A percentile compares a stretch with the other conserved stretches of the same genome.
Evolutionary conservation across 2,113 vertebrate species (phyloP).

Genomic region (Mastomys natalensis): DNA sequence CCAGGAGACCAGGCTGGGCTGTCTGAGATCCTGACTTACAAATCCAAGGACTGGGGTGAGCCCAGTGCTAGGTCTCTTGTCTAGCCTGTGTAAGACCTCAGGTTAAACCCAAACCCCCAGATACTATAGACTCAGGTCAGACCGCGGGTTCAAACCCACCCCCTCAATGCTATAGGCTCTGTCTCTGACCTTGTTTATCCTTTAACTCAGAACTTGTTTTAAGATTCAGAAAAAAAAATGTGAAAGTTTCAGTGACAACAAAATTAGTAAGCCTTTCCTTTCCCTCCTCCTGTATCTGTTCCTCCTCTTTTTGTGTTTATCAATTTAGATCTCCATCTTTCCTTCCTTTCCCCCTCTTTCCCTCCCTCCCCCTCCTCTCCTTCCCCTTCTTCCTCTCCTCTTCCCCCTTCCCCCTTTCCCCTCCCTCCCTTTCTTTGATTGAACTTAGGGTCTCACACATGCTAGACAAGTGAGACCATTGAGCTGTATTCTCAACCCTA

Average conservation of each 20-base stretch:
- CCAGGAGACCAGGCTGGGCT: background rate
- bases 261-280: background rate
- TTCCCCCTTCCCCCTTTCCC: too few relatives aligned
- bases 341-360: too few relatives aligned
- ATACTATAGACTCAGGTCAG: background rate
- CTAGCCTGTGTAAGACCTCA: background rate
- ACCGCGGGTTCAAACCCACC: too few relatives aligned
- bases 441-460: background rate
- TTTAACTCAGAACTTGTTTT: conserved; percentile 14
- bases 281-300: too few relatives aligned
- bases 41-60: background rate
- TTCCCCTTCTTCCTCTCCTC: rapidly evolving
- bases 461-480: background rate
- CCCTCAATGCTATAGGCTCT: too few relatives aligned
- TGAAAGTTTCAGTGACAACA: background rate
- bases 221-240: background rate
- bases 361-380: too few relatives aligned
- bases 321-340: background rate
- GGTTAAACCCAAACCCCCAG: background rate
- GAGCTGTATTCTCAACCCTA: background rate
- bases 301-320: background rate
- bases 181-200: background rate
- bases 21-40: background rate
- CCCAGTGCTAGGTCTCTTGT: background rate
- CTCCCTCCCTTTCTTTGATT: background rate